Conservation (phyloP, 1,140 invertebrate species). For the Macrobrachium nipponense region DNA sequence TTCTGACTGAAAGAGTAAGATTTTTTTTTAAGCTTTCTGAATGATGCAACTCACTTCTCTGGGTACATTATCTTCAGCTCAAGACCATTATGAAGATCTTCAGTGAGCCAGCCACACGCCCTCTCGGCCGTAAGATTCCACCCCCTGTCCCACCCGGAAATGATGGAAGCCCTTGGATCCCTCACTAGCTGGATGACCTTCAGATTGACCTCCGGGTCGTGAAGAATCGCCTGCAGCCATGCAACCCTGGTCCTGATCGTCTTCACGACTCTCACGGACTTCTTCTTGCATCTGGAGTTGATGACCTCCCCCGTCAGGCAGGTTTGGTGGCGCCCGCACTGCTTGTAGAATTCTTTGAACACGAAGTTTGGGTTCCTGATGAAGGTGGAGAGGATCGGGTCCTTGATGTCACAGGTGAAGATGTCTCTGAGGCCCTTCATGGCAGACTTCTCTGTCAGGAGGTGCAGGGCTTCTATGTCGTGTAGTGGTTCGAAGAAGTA, state of each 20-base stretch:
- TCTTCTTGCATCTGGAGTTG: not conserved
- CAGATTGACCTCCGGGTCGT: not conserved
- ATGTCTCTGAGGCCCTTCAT: not conserved
- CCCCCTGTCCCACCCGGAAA: not conserved
- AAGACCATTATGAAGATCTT: constrained; percentile 3
- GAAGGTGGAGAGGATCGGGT: not conserved
- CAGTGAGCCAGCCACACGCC: not conserved
- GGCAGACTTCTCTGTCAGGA: not conserved
- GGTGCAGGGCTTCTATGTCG: not conserved
- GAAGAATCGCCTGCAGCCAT: not conserved
- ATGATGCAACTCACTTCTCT: constrained; percentile 2
- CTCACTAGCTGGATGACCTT: constrained; percentile 29
- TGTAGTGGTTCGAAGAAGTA: constrained; percentile 43
- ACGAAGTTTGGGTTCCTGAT: not conserved
- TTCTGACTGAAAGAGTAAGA: not conserved
- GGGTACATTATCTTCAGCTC: not conserved
- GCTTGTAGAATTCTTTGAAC: not conserved
- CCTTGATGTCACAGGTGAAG: constrained; percentile 18
- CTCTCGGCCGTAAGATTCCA: not conserved
- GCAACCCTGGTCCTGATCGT: constrained; percentile 17
- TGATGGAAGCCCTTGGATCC: constrained; percentile 23
- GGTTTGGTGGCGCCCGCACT: not conserved
- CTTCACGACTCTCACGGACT: constrained; percentile 23
- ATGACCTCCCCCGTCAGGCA: not conserved
- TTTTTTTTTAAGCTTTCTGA: not conserved